These are phyloP conservation scores for Parochlus steinenii DNA, from an alignment of 2,888 invertebrate species.

Conservation along the genomic window DNA sequence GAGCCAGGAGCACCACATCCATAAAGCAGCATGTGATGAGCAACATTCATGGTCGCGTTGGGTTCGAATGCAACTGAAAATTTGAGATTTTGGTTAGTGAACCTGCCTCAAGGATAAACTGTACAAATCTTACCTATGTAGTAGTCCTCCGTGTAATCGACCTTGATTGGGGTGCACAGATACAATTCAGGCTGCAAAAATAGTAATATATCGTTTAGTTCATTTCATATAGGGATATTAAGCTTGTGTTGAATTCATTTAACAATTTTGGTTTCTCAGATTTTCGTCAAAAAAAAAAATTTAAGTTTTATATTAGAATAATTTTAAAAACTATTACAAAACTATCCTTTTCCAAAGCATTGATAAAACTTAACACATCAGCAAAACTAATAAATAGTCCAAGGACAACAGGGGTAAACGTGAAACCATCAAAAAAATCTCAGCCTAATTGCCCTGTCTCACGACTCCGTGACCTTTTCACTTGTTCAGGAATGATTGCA, in stretches of 20 bases:
- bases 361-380: too few relatives aligned
- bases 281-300: too few relatives aligned
- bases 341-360: too few relatives aligned
- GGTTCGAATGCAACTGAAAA: conserved; percentile 73
- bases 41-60: conserved; percentile 75
- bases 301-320: too few relatives aligned
- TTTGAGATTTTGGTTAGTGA: conserved; percentile 9
- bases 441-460: too few relatives aligned
- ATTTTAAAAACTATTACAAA: too few relatives aligned
- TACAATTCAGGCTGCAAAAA: conserved; percentile 75
- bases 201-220: conserved; percentile 15
- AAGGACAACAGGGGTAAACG: too few relatives aligned
- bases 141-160: conserved; percentile 56
- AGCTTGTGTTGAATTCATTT: conserved; percentile 4
- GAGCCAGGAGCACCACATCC: conserved; percentile 77
- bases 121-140: conserved; percentile 53
- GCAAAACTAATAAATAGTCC: too few relatives aligned
- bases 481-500: too few relatives aligned
- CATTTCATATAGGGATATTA: neutral
- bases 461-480: too few relatives aligned
- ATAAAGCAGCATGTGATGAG: conserved; percentile 87
- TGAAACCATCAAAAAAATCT: too few relatives aligned
- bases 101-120: conserved; percentile 2
- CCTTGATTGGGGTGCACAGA: conserved; percentile 76
- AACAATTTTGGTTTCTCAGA: too few relatives aligned